Base-by-base conservation (phyloP, 2,113 vertebrate species). In the Synchiropus splendidus region DNA sequence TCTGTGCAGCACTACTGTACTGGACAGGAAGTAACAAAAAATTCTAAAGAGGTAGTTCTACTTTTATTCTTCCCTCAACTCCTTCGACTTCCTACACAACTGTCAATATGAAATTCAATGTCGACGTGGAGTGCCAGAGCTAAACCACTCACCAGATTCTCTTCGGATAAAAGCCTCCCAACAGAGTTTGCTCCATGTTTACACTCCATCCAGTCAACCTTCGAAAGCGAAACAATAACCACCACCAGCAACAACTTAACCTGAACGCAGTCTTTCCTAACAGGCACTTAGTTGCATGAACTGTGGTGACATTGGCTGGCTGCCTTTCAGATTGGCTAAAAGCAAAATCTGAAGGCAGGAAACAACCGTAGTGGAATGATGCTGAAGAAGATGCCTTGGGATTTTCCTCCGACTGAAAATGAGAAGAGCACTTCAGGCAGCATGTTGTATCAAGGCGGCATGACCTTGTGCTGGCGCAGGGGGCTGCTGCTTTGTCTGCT, bases 391-490 rank as follows among this genome's bases (percentile, higher is more conserved):
- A 43, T 41, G 51, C 49, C 57, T 9, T 21, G 51, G 63, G 76
- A 58, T 45, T 51, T 56, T 41, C 53, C 37, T 40, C n/a, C n/a
- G n/a, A n/a, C n/a, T 65, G 49, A 35, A 61, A 64, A 64, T 36
- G 32, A 64, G 18, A 0, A 13, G 45, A 49, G 30, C 36, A 39
- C 44, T 47, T 21, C n/a, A 45, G 17, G 31, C 17, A 30, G 21
- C 6, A 5, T 17, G 43, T 31, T 41, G 50, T 27, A 27, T 27
- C 4, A 49, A 48, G 54, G 39, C 17, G 13, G 55, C n/a, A 16
- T 54, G 40, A 70, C 59, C 51, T 63, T 18, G 46, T 45, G 48
- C 49, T 54, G 58, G 56, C 51, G 43, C 37, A 49, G 36, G 42
- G 4, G 15, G 43, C 58, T 54, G 45, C 43, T 55, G 27, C n/a